These are phyloP conservation scores for Tigriopus japonicus DNA, from an alignment of 1,140 invertebrate species.

Conservation along the genomic window DNA sequence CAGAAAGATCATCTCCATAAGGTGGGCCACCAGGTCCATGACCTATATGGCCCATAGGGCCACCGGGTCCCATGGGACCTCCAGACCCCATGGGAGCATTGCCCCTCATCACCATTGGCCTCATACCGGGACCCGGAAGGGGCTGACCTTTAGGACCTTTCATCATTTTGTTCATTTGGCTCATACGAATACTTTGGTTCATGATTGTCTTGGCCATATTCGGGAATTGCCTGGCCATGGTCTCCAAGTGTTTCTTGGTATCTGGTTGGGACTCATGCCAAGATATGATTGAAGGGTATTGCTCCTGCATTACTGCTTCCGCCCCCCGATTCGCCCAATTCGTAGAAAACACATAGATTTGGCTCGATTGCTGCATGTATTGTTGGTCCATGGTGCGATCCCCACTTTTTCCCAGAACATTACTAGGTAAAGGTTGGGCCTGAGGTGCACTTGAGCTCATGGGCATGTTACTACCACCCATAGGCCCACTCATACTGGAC, in stretches of 20 bases:
- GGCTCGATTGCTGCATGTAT: constrained; percentile 87
- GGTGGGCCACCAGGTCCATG: constrained; percentile 3
- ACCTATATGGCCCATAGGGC: constrained; percentile 17
- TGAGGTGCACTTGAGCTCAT: constrained; percentile 11
- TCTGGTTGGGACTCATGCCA: constrained; percentile 85
- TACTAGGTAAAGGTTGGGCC: constrained; percentile 49
- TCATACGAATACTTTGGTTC: constrained; percentile 13
- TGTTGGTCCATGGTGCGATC: constrained; percentile 49
- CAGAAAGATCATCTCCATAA: neutral
- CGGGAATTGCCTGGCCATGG: neutral
- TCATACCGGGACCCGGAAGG: constrained; percentile 12
- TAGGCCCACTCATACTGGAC: too few species aligned
- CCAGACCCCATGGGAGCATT: constrained; percentile 14
- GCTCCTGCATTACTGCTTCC: constrained; percentile 67
- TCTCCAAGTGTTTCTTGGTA: constrained; percentile 85
- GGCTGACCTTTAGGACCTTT: constrained; percentile 17
- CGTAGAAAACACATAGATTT: constrained; percentile 95
- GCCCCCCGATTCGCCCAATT: constrained; percentile 80
- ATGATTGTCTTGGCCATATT: constrained; percentile 12
- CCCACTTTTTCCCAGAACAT: constrained; percentile 56
- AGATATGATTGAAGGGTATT: constrained; percentile 75
- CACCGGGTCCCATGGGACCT: constrained; percentile 19
- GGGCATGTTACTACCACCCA: too few species aligned
- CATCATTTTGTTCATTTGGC: constrained; percentile 16
- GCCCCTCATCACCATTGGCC: constrained; percentile 17